phyloP scores from a whole-genome alignment of 1,140 invertebrate genomes.

The Ostrea denselamellosa region DNA sequence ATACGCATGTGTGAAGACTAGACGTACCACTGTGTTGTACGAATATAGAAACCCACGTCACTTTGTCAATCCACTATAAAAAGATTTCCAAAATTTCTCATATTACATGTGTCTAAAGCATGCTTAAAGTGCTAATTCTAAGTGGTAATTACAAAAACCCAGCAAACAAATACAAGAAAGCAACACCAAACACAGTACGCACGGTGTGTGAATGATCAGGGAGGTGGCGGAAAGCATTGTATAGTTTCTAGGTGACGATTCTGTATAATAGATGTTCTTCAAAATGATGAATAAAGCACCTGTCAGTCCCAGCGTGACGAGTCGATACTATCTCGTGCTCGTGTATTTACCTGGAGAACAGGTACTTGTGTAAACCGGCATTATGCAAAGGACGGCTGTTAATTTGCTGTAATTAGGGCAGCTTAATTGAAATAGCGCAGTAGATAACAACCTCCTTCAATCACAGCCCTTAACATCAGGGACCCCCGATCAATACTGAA shows the following conservation, averaged over 20 bases:
- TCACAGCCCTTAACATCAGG: neutral
- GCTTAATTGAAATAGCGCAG: constrained; percentile 27
- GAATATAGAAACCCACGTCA: too few relatives aligned
- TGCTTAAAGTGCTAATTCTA: neutral
- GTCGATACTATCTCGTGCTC: neutral
- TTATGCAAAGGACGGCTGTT: neutral
- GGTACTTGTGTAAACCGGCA: neutral
- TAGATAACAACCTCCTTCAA: neutral
- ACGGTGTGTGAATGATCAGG: neutral
- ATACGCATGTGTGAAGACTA: too few relatives aligned
- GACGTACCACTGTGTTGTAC: too few relatives aligned
- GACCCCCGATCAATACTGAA: neutral
- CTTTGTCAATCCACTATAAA: neutral
- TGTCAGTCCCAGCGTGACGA: neutral
- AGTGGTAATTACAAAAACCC: too few relatives aligned
- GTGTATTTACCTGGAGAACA: neutral
- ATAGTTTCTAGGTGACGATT: neutral
- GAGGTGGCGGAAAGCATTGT: neutral
- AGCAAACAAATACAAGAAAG: too few relatives aligned
- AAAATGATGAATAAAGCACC: neutral
- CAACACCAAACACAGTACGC: too few relatives aligned
- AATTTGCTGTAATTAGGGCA: constrained; percentile 16
- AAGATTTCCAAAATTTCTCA: neutral
- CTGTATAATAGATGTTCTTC: neutral
- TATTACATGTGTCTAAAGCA: too few relatives aligned